These are phyloP conservation scores for Myrmecophaga tridactyla DNA, from an alignment of 2,113 vertebrate genomes.

Conservation along the genomic window DNA sequence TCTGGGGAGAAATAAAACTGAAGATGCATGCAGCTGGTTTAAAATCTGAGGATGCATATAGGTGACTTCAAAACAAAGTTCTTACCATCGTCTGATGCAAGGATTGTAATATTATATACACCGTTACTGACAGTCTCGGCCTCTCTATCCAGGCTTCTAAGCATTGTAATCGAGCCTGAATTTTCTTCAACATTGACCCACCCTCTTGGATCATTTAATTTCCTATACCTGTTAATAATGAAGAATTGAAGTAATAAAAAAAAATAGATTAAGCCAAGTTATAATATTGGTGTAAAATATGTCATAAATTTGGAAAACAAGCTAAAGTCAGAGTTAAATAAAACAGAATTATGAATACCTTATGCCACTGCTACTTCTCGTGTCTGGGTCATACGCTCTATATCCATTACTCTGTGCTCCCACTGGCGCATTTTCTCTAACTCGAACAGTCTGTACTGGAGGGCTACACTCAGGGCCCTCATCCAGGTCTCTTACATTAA, in stretches of 20 bases:
- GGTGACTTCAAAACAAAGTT: slow-evolving; percentile 44
- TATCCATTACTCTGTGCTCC: slow-evolving; percentile 81
- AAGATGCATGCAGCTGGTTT: neutral
- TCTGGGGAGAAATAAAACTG: neutral
- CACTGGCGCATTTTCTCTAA: slow-evolving; percentile 85
- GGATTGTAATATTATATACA: slow-evolving; percentile 83
- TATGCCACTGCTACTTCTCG: slow-evolving; percentile 86
- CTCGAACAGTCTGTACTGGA: slow-evolving; percentile 64
- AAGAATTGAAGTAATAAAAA: neutral
- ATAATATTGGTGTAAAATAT: neutral
- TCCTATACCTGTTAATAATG: slow-evolving; percentile 62
- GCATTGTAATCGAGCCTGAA: slow-evolving; percentile 84
- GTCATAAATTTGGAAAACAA: neutral
- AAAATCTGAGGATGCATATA: neutral
- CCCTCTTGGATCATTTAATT: slow-evolving; percentile 62
- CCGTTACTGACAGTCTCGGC: slow-evolving; percentile 79
- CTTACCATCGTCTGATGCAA: slow-evolving; percentile 84
- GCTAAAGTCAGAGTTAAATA: neutral
- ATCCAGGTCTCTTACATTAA: slow-evolving; percentile 85
- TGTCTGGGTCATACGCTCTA: slow-evolving; percentile 89
- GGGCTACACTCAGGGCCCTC: slow-evolving; percentile 91
- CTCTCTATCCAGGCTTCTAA: slow-evolving; percentile 89
- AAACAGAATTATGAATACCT: slow-evolving; percentile 77
- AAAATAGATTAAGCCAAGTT: neutral
- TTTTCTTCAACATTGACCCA: slow-evolving; percentile 86